A percentile compares a stretch with the other conserved stretches of the same genome.
These are phyloP conservation scores for Grammomys dolichurus DNA, from an alignment of 2,113 vertebrate species.

Conservation along the genomic window DNA sequence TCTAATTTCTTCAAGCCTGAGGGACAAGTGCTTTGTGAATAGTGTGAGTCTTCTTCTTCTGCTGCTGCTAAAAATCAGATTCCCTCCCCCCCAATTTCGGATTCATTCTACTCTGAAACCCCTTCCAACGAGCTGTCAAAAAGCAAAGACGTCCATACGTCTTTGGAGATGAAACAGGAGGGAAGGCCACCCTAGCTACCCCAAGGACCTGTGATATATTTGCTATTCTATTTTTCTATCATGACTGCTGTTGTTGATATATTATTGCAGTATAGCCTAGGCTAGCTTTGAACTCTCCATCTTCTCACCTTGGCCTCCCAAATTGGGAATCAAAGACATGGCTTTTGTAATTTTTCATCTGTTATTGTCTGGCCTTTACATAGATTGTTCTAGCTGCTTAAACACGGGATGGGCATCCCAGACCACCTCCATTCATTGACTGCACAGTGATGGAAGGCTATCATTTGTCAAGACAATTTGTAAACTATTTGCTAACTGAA, in stretches of 20 bases:
- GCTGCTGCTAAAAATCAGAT: conserved; percentile 13
- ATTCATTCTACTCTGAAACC: conserved; percentile 35
- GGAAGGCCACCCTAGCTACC: background rate
- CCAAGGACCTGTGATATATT: background rate
- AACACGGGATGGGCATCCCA: background rate
- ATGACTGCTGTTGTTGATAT: background rate
- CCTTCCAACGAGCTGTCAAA: conserved; percentile 35
- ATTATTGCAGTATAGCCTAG: background rate
- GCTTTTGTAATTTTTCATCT: background rate
- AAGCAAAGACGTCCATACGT: conserved; percentile 39
- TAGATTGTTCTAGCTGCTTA: conserved; percentile 28
- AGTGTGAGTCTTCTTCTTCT: background rate
- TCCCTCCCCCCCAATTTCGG: conserved; percentile 17
- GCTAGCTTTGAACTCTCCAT: background rate
- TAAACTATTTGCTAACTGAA: background rate
- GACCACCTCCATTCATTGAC: background rate
- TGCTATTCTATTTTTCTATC: background rate
- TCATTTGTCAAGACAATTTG: background rate
- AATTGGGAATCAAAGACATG: background rate
- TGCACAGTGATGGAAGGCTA: background rate
- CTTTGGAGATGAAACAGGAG: background rate
- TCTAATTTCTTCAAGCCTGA: conserved; percentile 75
- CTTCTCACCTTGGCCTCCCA: background rate
- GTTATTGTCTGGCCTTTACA: background rate
- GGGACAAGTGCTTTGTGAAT: conserved; percentile 60